Evolutionary conservation across 2,797 vertebrate species (phyloP), one percentile per base, ranked within the genome.

Genomic region (Danio jaintianensis): DNA sequence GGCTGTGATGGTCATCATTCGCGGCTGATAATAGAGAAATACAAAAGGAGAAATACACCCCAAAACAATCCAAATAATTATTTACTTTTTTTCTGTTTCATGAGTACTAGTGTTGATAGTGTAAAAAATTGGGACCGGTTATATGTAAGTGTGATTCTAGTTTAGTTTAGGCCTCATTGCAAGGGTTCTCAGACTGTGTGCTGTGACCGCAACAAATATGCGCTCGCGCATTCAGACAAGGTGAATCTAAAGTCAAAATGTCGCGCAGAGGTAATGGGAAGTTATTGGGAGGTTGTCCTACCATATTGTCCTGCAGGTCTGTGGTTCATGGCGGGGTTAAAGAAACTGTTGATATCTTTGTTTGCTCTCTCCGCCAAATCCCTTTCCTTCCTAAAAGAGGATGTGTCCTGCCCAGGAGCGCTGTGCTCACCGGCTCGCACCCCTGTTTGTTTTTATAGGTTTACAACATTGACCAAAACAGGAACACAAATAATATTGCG

Each of bases 321-420:
- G 66, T 86, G 93, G 97, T 97, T 98, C 96, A 96, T 87, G 78
- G 89, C 84, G 90, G 94, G 97, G 96, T 96, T 94, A 96, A 91
- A 88, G 89, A 90, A 90, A 92, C 93, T 90, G 92, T 91, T 89
- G 92, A 84, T 87, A 91, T 92, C 91, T 95, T 94, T 96, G 95
- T 97, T 95, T 93, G 88, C 90, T 92, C 93, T 90, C 78, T 91
- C 93, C 92, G 87, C 92, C 89, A 92, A 88, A 93, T 90, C 90
- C 89, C 87, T 93, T 96, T 97, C 96, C 96, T 97, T 96, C 96
- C 96, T 95, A 91, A 90, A 91, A 92, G 90, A 95, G 95, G 96
- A 95, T 92, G 94, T 95, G 94, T 90, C 92, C 90, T 85, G 93
- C 89, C 87, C 89, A 88, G 86, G 88, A 88, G 86, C 89, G 88